phyloP scores from a whole-genome alignment of 1,140 invertebrate genomes.

The Drosophila pseudoananassae region DNA sequence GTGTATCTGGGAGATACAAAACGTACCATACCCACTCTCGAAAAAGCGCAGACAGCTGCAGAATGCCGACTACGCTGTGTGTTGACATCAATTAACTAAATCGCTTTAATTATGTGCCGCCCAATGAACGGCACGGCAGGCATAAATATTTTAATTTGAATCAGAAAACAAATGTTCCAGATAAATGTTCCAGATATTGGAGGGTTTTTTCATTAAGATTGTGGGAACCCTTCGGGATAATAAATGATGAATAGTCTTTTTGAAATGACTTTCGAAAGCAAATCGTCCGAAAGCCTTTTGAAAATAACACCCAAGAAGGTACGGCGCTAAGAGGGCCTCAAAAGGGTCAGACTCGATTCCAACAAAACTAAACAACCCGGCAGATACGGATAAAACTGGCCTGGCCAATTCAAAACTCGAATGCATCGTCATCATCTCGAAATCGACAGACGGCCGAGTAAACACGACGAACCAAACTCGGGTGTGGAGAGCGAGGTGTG shows the following conservation, averaged over 20 bases:
- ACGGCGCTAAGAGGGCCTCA: slow-evolving; percentile 18
- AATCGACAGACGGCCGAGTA: slow-evolving; percentile 35
- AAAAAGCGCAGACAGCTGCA: slow-evolving; percentile 52
- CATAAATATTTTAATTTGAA: too few relatives aligned
- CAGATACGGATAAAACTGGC: slow-evolving; percentile 29
- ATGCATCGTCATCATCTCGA: slow-evolving; percentile 39
- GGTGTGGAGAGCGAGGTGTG: slow-evolving; percentile 1
- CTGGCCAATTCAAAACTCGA: slow-evolving; percentile 53
- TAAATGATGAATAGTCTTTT: neutral
- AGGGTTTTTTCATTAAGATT: too few relatives aligned
- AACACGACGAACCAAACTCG: slow-evolving; percentile 16
- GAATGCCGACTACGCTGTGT: slow-evolving; percentile 57
- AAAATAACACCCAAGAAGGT: neutral
- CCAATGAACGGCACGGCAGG: slow-evolving; percentile 13
- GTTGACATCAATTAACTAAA: slow-evolving; percentile 77
- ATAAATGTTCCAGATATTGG: too few relatives aligned
- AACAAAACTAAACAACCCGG: slow-evolving; percentile 32
- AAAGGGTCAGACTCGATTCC: slow-evolving; percentile 32
- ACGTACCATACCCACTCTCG: slow-evolving; percentile 4
- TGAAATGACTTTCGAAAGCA: neutral
- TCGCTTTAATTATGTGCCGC: slow-evolving; percentile 64
- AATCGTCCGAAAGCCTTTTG: neutral
- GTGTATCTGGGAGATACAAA: slow-evolving; percentile 34
- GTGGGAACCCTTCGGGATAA: too few relatives aligned
- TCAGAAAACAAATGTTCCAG: neutral